Evolutionary conservation across 1,140 invertebrate species (phyloP).

Genomic region (Ostrea denselamellosa): DNA sequence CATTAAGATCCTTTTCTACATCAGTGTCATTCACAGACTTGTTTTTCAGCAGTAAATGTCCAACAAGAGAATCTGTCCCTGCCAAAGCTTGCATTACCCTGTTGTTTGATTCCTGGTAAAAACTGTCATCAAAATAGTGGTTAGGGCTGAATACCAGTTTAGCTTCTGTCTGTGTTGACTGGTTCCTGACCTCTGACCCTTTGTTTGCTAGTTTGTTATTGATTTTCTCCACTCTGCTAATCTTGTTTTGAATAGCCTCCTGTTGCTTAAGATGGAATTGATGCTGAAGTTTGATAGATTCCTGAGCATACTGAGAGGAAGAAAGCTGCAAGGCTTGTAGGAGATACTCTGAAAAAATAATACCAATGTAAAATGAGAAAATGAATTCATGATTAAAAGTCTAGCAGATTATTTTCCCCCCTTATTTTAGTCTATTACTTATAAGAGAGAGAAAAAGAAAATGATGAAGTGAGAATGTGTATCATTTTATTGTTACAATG

Average conservation of each 20-base stretch:
- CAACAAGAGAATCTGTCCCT: constrained; percentile 64
- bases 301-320: constrained; percentile 56
- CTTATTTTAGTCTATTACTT: too few species aligned
- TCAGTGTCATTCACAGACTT: constrained; percentile 42
- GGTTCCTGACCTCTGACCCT: constrained; percentile 38
- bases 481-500: too few species aligned
- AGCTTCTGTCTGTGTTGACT: constrained; percentile 60
- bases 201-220: constrained; percentile 47
- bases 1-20: background rate
- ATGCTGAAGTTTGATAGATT: constrained; percentile 65
- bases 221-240: constrained; percentile 47
- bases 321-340: constrained; percentile 61
- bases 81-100: constrained; percentile 57
- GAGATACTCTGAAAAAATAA: constrained; percentile 60
- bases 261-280: constrained; percentile 61
- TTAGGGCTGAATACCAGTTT: constrained; percentile 27
- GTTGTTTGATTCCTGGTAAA: constrained; percentile 32
- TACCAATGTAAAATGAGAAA: too few species aligned
- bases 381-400: too few species aligned
- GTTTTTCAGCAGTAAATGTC: constrained; percentile 56
- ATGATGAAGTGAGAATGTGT: too few species aligned
- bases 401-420: too few species aligned
- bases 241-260: constrained; percentile 57
- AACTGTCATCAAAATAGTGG: background rate
- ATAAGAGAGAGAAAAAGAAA: too few species aligned